phyloP scores from a whole-genome alignment of 2,888 invertebrate genomes.

The Dryadula phaetusa region DNA sequence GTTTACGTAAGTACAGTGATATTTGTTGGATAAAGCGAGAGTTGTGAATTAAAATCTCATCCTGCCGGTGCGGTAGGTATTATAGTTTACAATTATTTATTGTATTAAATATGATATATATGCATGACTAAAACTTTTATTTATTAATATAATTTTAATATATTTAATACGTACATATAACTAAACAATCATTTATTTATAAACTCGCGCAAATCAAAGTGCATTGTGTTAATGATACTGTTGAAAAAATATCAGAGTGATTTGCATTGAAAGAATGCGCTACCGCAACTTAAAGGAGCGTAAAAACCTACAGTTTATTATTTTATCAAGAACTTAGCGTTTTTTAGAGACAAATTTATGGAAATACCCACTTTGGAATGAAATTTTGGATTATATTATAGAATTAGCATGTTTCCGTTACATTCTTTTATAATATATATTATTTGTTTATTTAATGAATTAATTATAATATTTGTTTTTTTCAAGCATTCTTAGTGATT shows the following conservation, averaged over 20 bases:
- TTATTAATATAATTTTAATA: too few species aligned
- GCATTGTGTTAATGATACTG: conserved; percentile 4
- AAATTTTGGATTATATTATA: background rate
- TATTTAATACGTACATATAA: background rate
- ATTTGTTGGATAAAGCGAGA: background rate
- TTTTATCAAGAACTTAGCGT: conserved; percentile 1
- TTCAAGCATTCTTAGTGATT: background rate
- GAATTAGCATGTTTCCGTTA: conserved; percentile 3
- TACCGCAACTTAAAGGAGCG: background rate
- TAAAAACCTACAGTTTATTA: conserved; percentile 19
- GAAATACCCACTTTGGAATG: background rate
- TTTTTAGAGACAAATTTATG: conserved; percentile 1
- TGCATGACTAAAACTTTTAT: too few species aligned
- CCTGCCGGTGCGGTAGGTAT: too few species aligned
- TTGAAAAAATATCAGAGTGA: background rate
- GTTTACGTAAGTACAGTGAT: background rate
- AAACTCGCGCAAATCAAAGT: background rate
- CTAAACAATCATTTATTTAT: background rate
- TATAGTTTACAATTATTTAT: too few species aligned
- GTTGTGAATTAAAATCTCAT: background rate
- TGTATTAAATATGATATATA: too few species aligned
- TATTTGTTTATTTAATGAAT: background rate
- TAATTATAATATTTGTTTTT: background rate
- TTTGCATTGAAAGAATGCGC: conserved; percentile 21
- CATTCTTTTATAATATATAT: background rate